Percentiles rank a stretch among this genome's conserved stretches.
Conservation (phyloP, 2,888 invertebrate genomes). For the Scaptomyza tumidula region DNA sequence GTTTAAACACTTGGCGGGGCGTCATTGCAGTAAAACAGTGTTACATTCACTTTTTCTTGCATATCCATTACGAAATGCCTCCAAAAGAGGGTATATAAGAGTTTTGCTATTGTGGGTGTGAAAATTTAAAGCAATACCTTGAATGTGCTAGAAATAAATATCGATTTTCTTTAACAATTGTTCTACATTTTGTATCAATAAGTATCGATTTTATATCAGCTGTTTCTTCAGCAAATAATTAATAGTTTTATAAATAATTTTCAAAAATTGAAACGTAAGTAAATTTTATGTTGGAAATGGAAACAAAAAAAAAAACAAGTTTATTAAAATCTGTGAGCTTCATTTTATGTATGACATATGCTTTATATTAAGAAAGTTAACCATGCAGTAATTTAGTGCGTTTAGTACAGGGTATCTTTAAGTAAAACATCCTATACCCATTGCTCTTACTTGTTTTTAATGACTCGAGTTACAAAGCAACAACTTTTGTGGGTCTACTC, state of each 20-base stretch:
- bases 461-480: slow-evolving; percentile 4
- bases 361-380: background rate
- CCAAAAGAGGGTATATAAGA: background rate
- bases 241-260: no score
- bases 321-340: no score
- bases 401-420: background rate
- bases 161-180: background rate
- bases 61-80: background rate
- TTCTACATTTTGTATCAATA: no score
- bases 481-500: background rate
- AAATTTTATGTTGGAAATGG: no score
- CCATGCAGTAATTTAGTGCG: background rate
- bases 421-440: background rate
- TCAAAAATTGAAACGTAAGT: no score
- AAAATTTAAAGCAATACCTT: no score
- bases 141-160: background rate
- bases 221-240: no score
- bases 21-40: slow-evolving; percentile 37
- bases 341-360: no score
- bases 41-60: slow-evolving; percentile 50
- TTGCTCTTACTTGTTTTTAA: background rate
- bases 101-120: no score
- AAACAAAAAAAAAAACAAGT: no score
- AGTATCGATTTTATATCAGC: no score
- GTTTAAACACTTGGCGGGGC: background rate